Evolutionary conservation across 2,113 vertebrate genomes (phyloP).

Genomic region (Pachyramphus minor): DNA sequence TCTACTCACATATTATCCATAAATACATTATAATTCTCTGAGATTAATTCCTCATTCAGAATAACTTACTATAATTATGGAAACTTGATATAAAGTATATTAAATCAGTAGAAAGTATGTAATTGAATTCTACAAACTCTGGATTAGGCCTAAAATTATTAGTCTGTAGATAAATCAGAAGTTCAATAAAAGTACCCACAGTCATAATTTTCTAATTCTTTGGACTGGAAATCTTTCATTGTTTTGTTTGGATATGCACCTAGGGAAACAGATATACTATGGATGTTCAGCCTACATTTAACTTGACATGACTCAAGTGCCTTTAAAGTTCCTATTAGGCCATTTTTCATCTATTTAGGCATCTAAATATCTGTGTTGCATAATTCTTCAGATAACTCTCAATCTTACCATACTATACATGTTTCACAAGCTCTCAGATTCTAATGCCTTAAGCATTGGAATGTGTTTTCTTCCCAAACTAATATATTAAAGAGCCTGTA

Average conservation of each 20-base stretch:
- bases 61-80: neutral
- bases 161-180: neutral
- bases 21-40: neutral
- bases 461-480: neutral
- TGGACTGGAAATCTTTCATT: neutral
- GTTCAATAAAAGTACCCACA: neutral
- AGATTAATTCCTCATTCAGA: neutral
- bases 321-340: neutral
- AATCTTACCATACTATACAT: neutral
- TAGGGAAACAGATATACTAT: neutral
- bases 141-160: conserved; percentile 7
- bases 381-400: neutral
- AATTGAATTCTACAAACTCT: conserved; percentile 21
- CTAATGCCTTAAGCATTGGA: neutral
- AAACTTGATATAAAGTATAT: conserved; percentile 10
- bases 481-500: neutral
- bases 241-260: neutral
- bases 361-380: neutral
- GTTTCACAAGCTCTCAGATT: neutral
- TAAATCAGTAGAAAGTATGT: neutral
- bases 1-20: neutral
- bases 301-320: neutral
- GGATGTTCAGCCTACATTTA: neutral
- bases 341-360: neutral
- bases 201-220: conserved; percentile 29